Evolutionary conservation across 2,888 invertebrate genomes (phyloP).

Genomic region (Horisme vitalbata): DNA sequence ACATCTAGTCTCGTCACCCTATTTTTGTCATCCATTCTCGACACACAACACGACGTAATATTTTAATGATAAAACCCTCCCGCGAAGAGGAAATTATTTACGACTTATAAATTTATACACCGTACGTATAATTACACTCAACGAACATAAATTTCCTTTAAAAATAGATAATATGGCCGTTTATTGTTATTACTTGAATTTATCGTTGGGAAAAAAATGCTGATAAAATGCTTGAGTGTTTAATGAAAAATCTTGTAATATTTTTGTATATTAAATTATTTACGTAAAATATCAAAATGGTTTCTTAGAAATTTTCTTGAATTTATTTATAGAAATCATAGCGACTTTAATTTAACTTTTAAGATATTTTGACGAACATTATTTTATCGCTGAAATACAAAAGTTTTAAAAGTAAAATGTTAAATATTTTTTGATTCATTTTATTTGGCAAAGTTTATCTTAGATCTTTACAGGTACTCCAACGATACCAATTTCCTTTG

Average conservation of each 20-base stretch:
- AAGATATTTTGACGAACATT: no score
- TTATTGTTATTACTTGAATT: constrained; percentile 28
- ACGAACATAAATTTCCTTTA: constrained; percentile 33
- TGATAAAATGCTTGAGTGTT: constrained; percentile 9
- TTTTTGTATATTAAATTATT: no score
- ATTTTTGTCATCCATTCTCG: constrained; percentile 30
- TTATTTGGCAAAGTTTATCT: no score
- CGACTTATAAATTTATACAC: constrained; percentile 24
- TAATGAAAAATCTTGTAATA: constrained; percentile 1
- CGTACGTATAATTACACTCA: constrained; percentile 28
- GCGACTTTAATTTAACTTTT: no score
- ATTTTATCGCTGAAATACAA: no score
- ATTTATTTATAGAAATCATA: no score
- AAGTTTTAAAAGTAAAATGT: no score
- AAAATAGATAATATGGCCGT: constrained; percentile 31
- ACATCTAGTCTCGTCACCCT: constrained; percentile 29
- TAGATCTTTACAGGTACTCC: no score
- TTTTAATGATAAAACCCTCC: constrained; percentile 22
- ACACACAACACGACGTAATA: constrained; percentile 13
- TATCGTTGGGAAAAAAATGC: constrained; percentile 24
- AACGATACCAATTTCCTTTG: no score
- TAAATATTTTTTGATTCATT: no score
- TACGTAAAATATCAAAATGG: no score
- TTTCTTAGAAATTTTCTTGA: no score
- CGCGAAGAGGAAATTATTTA: constrained; percentile 27